phyloP scores from a whole-genome alignment of 2,888 invertebrate genomes.

The Mythimna pallens region DNA sequence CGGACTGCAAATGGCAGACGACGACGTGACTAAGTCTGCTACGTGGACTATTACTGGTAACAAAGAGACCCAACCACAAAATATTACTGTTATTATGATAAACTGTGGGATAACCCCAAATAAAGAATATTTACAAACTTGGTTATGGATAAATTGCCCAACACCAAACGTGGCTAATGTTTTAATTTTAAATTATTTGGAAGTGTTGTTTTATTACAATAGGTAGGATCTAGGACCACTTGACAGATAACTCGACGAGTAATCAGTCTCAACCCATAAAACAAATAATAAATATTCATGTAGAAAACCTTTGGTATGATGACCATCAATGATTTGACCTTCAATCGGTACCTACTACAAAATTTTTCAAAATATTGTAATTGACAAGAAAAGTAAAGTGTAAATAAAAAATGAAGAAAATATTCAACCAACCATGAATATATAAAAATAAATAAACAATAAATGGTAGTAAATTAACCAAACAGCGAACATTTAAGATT shows the following conservation, averaged over 20 bases:
- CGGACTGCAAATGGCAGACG: slow-evolving; percentile 70
- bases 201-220: slow-evolving; percentile 14
- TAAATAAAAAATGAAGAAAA: slow-evolving; percentile 22
- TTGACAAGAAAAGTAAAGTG: slow-evolving; percentile 23
- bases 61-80: slow-evolving; percentile 70
- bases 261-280: slow-evolving; percentile 33
- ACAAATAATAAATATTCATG: slow-evolving; percentile 33
- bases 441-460: slow-evolving; percentile 25
- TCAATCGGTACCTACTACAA: not conserved
- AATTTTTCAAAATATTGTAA: slow-evolving; percentile 10
- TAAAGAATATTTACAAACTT: slow-evolving; percentile 22
- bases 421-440: slow-evolving; percentile 16
- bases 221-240: slow-evolving; percentile 16
- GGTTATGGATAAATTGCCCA: slow-evolving; percentile 6
- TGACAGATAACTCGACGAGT: slow-evolving; percentile 21
- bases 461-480: slow-evolving; percentile 24
- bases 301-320: slow-evolving; percentile 36
- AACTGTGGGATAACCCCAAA: slow-evolving; percentile 43
- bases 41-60: slow-evolving; percentile 69
- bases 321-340: not conserved
- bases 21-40: slow-evolving; percentile 78
- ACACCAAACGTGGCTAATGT: slow-evolving; percentile 26
- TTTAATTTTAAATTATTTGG: not conserved
- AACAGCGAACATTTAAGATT: slow-evolving; percentile 25
- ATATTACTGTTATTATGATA: slow-evolving; percentile 42